These are phyloP conservation scores for Eudemis profundana DNA, from an alignment of 2,888 invertebrate genomes.

Conservation along the genomic window DNA sequence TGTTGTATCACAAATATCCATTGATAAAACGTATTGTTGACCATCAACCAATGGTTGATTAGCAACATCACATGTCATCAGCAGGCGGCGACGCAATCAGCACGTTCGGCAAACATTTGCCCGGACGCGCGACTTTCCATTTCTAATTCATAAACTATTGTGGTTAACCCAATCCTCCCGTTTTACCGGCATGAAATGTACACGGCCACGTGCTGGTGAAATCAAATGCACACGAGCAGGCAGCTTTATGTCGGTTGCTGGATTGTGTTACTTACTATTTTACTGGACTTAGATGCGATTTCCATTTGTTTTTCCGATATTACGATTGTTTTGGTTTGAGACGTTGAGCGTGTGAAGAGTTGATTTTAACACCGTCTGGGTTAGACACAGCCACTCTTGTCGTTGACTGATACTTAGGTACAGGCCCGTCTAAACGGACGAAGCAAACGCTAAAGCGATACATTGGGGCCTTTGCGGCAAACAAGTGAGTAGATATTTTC, in stretches of 20 bases:
- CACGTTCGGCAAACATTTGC: constrained; percentile 78
- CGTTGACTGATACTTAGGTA: too few relatives aligned
- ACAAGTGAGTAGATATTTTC: too few relatives aligned
- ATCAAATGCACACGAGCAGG: constrained; percentile 47
- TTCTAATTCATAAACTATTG: constrained; percentile 75
- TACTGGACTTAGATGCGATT: background rate
- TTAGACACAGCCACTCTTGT: too few relatives aligned
- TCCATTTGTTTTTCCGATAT: background rate
- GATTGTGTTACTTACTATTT: constrained; percentile 19
- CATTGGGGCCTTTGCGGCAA: too few relatives aligned
- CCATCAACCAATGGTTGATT: background rate
- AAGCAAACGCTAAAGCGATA: too few relatives aligned
- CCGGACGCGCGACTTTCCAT: constrained; percentile 71
- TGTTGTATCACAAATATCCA: background rate
- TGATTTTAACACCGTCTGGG: too few relatives aligned
- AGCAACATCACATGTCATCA: constrained; percentile 20
- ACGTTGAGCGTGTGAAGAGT: too few relatives aligned
- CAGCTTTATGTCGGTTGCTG: background rate
- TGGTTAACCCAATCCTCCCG: constrained; percentile 73
- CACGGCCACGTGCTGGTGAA: constrained; percentile 47
- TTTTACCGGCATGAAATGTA: constrained; percentile 63
- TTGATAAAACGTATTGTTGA: constrained; percentile 2
- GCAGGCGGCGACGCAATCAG: constrained; percentile 34
- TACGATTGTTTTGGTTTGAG: too few relatives aligned
- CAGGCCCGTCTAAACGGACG: too few relatives aligned